phyloP scores from a whole-genome alignment of 2,113 vertebrate species.

The Boulengeromyrus knoepffleri region DNA sequence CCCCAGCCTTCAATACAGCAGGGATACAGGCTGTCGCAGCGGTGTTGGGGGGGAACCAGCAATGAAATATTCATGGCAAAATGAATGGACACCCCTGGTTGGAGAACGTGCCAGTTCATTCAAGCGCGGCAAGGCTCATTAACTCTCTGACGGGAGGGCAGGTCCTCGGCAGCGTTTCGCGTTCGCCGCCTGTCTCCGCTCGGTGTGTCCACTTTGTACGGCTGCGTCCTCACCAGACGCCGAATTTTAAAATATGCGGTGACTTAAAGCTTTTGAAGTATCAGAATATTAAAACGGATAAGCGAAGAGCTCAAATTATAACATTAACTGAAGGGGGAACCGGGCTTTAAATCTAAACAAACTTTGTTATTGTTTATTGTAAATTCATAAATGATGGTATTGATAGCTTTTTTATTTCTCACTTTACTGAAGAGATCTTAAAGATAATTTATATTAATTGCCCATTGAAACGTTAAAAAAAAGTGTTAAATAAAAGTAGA shows the following conservation, averaged over 20 bases:
- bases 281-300: neutral
- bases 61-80: slow-evolving; percentile 72
- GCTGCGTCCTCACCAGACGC: slow-evolving; percentile 2
- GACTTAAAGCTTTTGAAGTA: neutral
- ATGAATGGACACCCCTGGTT: slow-evolving; percentile 62
- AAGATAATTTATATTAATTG: neutral
- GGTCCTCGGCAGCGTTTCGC: slow-evolving; percentile 49
- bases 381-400: neutral
- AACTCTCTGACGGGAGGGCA: slow-evolving; percentile 60
- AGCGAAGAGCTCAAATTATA: neutral
- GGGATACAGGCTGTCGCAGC: slow-evolving; percentile 70
- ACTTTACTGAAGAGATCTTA: neutral
- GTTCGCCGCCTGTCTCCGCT: slow-evolving; percentile 42
- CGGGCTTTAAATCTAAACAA: neutral
- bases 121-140: slow-evolving; percentile 60
- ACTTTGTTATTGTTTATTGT: neutral
- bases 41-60: slow-evolving; percentile 50
- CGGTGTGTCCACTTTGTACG: neutral
- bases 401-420: neutral
- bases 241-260: neutral
- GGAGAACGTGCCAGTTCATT: slow-evolving; percentile 69
- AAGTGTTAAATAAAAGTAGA: neutral
- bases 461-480: neutral
- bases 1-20: slow-evolving; percentile 50
- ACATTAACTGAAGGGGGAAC: neutral